Evolutionary conservation across 2,888 invertebrate species (phyloP).

Genomic region (Desoria tigrina): DNA sequence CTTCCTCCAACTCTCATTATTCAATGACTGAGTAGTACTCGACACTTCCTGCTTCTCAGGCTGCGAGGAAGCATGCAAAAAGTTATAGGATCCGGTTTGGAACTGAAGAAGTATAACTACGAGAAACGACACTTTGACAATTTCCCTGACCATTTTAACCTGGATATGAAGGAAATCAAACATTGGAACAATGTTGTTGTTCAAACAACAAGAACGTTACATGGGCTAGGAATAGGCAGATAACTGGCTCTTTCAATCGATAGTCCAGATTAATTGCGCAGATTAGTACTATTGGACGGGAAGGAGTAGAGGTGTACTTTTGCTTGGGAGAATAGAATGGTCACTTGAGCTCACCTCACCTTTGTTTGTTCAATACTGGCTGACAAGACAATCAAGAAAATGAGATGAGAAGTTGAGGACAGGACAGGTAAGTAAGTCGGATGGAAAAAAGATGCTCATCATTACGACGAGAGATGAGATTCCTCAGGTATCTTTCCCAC

Average conservation of each 20-base stretch:
- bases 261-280: no score
- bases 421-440: not conserved
- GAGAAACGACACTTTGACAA: not conserved
- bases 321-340: no score
- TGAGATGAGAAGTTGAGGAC: constrained; percentile 9
- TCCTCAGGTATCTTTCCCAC: constrained; percentile 7
- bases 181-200: not conserved
- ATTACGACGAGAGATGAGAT: constrained; percentile 10
- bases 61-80: constrained; percentile 1
- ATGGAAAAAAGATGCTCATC: constrained; percentile 10
- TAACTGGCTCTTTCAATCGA: no score
- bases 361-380: not conserved
- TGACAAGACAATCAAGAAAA: constrained; percentile 14
- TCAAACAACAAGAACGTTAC: no score
- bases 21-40: not conserved
- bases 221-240: no score
- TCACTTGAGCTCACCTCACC: no score
- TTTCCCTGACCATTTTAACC: constrained; percentile 1
- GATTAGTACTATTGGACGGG: no score
- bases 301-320: no score
- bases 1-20: not conserved
- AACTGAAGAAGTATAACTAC: constrained; percentile 5
- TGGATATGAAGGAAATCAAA: not conserved
- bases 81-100: constrained; percentile 18
- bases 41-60: not conserved